phyloP scores from a whole-genome alignment of 2,113 vertebrate species.

The Lathamus discolor region DNA sequence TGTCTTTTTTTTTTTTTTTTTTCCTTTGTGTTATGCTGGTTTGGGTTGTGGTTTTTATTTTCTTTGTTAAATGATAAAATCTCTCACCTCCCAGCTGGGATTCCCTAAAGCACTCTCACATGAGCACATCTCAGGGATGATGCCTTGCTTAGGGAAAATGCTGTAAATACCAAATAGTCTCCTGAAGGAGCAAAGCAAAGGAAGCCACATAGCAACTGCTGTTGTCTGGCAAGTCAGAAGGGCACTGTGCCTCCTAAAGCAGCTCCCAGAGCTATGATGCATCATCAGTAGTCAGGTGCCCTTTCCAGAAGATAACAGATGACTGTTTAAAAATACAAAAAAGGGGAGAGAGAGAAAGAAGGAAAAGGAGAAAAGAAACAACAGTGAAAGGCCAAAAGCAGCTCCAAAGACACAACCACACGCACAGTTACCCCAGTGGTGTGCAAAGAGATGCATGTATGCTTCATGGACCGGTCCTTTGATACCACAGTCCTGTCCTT shows the following conservation, averaged over 20 bases:
- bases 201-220: background rate
- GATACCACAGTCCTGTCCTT: background rate
- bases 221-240: background rate
- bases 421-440: background rate
- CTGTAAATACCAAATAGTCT: conserved; percentile 5
- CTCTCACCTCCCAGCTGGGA: background rate
- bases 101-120: background rate
- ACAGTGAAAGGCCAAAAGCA: background rate
- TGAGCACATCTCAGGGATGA: background rate
- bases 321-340: background rate
- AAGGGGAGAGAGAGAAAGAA: background rate
- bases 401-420: background rate
- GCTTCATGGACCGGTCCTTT: background rate
- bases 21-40: background rate
- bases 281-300: background rate
- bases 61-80: background rate
- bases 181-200: background rate
- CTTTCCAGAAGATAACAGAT: background rate
- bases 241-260: background rate
- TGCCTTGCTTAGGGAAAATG: background rate
- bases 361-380: background rate
- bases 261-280: background rate
- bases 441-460: background rate
- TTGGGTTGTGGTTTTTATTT: background rate
- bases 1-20: too few relatives aligned